phyloP scores from a whole-genome alignment of 1,140 invertebrate species.

The Bombus impatiens region DNA sequence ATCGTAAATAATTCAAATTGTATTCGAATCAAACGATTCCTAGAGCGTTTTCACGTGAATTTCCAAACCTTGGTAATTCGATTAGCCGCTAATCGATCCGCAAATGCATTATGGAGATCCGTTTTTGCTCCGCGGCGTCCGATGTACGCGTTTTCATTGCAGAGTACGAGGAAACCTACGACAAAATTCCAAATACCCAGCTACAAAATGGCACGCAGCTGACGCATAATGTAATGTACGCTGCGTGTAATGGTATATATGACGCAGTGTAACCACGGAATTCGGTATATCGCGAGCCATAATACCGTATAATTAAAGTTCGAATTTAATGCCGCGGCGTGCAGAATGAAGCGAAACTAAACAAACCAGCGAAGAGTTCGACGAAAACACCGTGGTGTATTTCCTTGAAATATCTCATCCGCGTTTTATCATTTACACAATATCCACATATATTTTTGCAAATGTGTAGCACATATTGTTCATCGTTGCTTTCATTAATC shows the following conservation, averaged over 20 bases:
- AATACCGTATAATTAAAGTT: conserved; percentile 40
- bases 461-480: not conserved
- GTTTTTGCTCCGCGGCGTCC: not conserved
- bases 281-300: conserved; percentile 37
- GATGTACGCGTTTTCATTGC: not conserved
- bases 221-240: conserved; percentile 48
- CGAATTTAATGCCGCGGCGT: conserved; percentile 15
- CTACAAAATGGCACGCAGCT: conserved; percentile 45
- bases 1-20: not conserved
- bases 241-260: conserved; percentile 43
- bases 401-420: not conserved
- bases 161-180: not conserved
- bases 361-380: too few species aligned
- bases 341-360: not conserved
- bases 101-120: not conserved
- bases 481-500: not conserved
- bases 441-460: not conserved
- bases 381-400: not conserved
- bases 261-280: conserved; percentile 41
- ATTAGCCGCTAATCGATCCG: conserved; percentile 21
- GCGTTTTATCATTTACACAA: too few species aligned
- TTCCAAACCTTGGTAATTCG: not conserved
- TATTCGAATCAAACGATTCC: not conserved
- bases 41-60: not conserved
- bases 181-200: conserved; percentile 42